Conservation (phyloP, 2,797 vertebrate genomes). For the Rhyacichthys aspro region DNA sequence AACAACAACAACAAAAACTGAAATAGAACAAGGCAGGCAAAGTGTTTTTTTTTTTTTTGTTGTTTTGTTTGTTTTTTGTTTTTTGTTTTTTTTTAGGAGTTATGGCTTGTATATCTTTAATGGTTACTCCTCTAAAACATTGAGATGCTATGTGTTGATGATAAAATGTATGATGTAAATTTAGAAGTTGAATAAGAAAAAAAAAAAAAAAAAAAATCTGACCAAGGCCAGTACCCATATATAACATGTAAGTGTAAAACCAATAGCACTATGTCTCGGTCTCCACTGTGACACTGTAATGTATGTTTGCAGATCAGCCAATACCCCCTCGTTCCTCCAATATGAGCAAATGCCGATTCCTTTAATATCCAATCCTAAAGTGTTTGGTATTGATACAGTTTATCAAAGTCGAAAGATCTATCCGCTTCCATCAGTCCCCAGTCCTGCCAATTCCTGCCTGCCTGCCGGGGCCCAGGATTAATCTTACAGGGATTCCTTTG, state of each 20-base stretch:
- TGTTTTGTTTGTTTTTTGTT: too few relatives aligned
- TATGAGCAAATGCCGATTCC: conserved; percentile 47
- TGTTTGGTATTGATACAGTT: conserved; percentile 73
- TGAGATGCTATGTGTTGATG: too few relatives aligned
- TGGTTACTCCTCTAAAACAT: too few relatives aligned
- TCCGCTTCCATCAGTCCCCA: conserved; percentile 64
- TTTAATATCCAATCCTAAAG: conserved; percentile 67
- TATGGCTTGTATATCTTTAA: too few relatives aligned
- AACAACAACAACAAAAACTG: too few relatives aligned
- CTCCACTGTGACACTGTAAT: conserved; percentile 3
- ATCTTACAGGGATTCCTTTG: conserved; percentile 72
- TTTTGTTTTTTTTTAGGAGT: too few relatives aligned
- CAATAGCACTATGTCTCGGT: neutral
- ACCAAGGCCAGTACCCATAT: neutral
- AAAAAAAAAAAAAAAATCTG: too few relatives aligned
- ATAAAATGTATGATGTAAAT: too few relatives aligned
- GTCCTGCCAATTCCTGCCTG: conserved; percentile 61
- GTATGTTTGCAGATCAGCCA: conserved; percentile 21
- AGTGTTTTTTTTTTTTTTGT: too few relatives aligned
- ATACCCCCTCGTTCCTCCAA: conserved; percentile 3
- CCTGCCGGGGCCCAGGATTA: conserved; percentile 62
- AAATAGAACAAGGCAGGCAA: too few relatives aligned
- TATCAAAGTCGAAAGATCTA: conserved; percentile 73
- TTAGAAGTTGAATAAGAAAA: too few relatives aligned
- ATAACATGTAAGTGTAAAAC: neutral